These are phyloP conservation scores for Microplitis manilae DNA, from an alignment of 2,888 invertebrate species.

Conservation along the genomic window DNA sequence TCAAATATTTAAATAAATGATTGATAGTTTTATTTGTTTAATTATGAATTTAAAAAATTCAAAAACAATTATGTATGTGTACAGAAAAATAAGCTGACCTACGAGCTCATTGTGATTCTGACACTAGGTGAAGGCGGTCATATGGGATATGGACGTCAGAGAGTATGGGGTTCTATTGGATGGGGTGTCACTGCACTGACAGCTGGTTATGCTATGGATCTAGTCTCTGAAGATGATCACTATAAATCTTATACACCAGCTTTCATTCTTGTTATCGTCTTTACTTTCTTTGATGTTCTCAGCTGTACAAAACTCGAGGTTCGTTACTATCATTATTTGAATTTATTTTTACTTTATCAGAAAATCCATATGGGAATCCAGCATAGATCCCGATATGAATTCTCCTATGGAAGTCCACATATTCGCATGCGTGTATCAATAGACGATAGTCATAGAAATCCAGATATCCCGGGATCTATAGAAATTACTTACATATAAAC, in stretches of 20 bases:
- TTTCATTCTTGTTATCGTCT: conserved; percentile 78
- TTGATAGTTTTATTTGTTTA: conserved; percentile 16
- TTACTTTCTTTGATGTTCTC: conserved; percentile 78
- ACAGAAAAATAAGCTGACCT: conserved; percentile 11
- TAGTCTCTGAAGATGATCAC: conserved; percentile 74
- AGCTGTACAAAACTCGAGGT: conserved; percentile 79
- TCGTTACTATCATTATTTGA: conserved; percentile 41
- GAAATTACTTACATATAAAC: no score
- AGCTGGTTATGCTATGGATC: conserved; percentile 80
- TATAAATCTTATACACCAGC: conserved; percentile 83
- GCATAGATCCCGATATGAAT: no score
- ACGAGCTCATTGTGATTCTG: conserved; percentile 40
- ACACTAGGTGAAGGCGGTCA: conserved; percentile 78
- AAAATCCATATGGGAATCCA: no score
- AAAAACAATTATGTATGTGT: background rate
- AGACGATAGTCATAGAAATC: no score
- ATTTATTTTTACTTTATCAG: no score
- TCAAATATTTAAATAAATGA: background rate
- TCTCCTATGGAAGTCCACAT: no score
- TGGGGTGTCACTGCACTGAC: conserved; percentile 83
- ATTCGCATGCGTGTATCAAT: no score
- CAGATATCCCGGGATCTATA: no score
- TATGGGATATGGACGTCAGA: conserved; percentile 82
- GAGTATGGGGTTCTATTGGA: conserved; percentile 88
- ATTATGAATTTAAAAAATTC: background rate